Percentiles rank a stretch among this genome's conserved stretches.
These are phyloP conservation scores for Melanogrammus aeglefinus DNA, from an alignment of 2,797 vertebrate species.

Conservation along the genomic window DNA sequence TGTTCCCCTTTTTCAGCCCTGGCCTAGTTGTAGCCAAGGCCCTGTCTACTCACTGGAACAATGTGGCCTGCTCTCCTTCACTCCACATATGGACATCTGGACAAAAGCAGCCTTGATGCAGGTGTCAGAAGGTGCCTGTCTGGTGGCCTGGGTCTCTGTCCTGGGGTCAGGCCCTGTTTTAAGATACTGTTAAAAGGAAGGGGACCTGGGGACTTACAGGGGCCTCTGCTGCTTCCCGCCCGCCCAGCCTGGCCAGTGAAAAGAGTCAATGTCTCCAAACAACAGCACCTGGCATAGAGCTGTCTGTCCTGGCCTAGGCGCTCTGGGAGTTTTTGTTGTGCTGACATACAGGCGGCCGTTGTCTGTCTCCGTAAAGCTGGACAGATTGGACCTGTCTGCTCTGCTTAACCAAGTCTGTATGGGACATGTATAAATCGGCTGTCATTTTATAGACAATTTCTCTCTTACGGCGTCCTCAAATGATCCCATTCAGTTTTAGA, in stretches of 20 bases:
- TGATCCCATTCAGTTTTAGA: neutral
- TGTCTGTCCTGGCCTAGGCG: neutral
- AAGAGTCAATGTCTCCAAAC: slow-evolving; percentile 19
- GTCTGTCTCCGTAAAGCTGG: neutral
- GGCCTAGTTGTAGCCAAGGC: slow-evolving; percentile 60
- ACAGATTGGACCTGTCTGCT: neutral
- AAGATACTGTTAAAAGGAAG: slow-evolving; percentile 36
- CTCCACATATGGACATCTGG: slow-evolving; percentile 45
- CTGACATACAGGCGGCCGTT: neutral
- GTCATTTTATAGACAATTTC: neutral
- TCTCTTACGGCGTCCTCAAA: neutral
- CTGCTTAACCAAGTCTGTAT: neutral
- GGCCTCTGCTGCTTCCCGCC: slow-evolving; percentile 29
- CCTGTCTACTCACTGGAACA: slow-evolving; percentile 26
- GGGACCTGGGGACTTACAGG: slow-evolving; percentile 33
- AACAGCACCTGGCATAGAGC: slow-evolving; percentile 15
- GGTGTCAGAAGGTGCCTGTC: slow-evolving; percentile 68
- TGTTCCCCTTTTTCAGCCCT: slow-evolving; percentile 60
- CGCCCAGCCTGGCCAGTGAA: slow-evolving; percentile 27
- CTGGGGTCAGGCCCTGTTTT: slow-evolving; percentile 50
- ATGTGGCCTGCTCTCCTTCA: slow-evolving; percentile 43
- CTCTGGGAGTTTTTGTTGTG: neutral
- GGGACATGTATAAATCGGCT: neutral
- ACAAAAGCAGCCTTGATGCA: slow-evolving; percentile 62
- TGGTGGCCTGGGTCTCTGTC: slow-evolving; percentile 38